Conservation (phyloP, 2,797 vertebrate species). For the Danio albolineatus region DNA sequence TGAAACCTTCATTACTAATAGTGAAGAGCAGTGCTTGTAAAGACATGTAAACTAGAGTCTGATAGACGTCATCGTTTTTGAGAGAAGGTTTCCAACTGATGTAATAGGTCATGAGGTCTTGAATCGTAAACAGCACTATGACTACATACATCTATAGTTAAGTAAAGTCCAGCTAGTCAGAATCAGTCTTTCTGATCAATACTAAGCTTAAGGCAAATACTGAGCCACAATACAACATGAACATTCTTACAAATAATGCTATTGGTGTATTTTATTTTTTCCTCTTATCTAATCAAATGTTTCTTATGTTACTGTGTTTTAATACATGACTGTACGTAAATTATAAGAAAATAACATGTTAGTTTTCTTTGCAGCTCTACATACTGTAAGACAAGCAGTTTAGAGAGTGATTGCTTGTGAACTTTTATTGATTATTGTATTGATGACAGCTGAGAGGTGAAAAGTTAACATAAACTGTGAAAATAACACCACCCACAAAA, state of each 20-base stretch:
- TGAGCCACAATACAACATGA: conserved; percentile 11
- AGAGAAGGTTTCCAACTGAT: background rate
- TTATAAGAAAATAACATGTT: background rate
- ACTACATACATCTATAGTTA: background rate
- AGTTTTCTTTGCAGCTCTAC: background rate
- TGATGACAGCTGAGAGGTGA: background rate
- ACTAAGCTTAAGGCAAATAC: background rate
- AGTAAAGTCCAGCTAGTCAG: background rate
- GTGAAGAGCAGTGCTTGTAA: background rate
- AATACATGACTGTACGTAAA: background rate
- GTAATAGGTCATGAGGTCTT: background rate
- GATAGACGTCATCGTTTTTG: background rate
- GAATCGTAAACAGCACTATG: conserved; percentile 5
- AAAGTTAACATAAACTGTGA: background rate
- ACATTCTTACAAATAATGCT: background rate
- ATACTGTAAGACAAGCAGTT: background rate
- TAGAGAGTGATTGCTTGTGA: background rate
- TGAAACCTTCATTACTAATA: no score
- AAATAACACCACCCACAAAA: conserved; percentile 25
- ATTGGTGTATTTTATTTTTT: background rate
- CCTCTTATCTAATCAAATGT: background rate
- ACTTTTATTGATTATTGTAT: background rate
- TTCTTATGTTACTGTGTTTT: background rate
- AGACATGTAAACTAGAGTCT: background rate
- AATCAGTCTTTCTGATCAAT: conserved; percentile 11